A percentile compares a stretch with the other conserved stretches of the same genome.
phyloP scores from a whole-genome alignment of 2,113 vertebrate genomes.

The Clarias gariepinus region DNA sequence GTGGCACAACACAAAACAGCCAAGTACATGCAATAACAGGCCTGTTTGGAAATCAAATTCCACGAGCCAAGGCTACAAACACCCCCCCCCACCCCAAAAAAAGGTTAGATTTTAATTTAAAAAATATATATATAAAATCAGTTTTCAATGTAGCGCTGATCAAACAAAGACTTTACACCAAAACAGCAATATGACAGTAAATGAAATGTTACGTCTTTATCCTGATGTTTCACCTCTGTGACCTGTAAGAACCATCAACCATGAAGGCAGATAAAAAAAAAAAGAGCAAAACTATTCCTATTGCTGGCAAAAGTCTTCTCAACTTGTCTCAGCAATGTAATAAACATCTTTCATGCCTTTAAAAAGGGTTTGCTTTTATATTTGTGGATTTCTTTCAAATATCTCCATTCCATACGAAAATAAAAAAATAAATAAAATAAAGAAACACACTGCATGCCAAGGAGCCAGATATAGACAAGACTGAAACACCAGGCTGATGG shows the following conservation, averaged over 20 bases:
- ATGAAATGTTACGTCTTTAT: background rate
- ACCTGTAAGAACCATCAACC: slow-evolving; percentile 7
- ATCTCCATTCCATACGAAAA: background rate
- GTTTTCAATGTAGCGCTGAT: background rate
- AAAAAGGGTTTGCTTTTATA: background rate
- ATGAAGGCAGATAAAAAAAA: background rate
- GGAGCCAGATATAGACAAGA: background rate
- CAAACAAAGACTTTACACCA: slow-evolving; percentile 7
- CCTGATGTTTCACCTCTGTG: slow-evolving; percentile 21
- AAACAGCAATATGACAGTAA: too few species aligned
- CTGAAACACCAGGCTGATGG: slow-evolving; percentile 7
- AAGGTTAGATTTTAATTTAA: background rate
- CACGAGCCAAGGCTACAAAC: background rate
- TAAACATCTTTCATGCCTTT: background rate
- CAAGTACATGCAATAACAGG: background rate
- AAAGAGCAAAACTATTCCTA: background rate
- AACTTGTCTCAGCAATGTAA: background rate
- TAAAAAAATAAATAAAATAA: background rate
- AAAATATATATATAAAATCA: too few species aligned
- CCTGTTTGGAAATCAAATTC: background rate
- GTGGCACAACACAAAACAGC: background rate
- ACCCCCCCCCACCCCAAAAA: too few species aligned
- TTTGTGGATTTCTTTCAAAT: background rate
- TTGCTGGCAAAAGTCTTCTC: background rate
- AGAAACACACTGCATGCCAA: background rate